Evolutionary conservation across 2,113 vertebrate genomes (phyloP), one percentile per base, ranked within the genome.

Genomic region (Onychostoma macrolepis): DNA sequence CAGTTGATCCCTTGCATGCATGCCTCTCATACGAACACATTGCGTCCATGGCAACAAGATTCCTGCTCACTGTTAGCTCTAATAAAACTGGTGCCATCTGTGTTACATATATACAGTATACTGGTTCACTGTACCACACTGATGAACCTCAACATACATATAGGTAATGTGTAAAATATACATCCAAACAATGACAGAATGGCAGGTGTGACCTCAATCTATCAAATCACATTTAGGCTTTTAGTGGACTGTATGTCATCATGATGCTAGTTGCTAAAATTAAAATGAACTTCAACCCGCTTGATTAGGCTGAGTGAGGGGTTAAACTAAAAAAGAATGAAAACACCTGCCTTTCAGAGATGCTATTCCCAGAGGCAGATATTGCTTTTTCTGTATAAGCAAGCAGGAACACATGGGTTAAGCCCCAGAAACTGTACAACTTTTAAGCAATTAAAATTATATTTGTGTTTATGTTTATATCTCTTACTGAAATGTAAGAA

Each of bases 41-140:
- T 88, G 91, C 90, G 87, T 76, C 93, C 93, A 93, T 93, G 83
- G 95, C 91, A 95, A 95, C 94, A 88, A 21, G 92, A 94, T 91
- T 90, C 93, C 90, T 26, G 36, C 56, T 56, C 41, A 28, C 89
- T 92, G 93, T 94, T 93, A 94, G 85, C 75, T 86, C 92, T 90
- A 95, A 94, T 93, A 91, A 93, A 94, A 91, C 90, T 86, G 90
- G 89, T 91, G 89, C 84, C 88, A 41, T 87, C 90, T 93, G 77
- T 84, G 88, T 17, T 33, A 78, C 41, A 81, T 43, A 43, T 63
- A 80, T 36, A 80, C 33, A 21, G 50, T 53, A 53, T 53, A 50
- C 45, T 58, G 2, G 83, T 84, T 90, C 85, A 78, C 82, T 50
- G 75, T 86, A 4, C 79, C 84, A 63, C 58, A 45, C 63, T 88